phyloP scores from a whole-genome alignment of 2,113 vertebrate species.

The Corythornis madagascariensis region DNA sequence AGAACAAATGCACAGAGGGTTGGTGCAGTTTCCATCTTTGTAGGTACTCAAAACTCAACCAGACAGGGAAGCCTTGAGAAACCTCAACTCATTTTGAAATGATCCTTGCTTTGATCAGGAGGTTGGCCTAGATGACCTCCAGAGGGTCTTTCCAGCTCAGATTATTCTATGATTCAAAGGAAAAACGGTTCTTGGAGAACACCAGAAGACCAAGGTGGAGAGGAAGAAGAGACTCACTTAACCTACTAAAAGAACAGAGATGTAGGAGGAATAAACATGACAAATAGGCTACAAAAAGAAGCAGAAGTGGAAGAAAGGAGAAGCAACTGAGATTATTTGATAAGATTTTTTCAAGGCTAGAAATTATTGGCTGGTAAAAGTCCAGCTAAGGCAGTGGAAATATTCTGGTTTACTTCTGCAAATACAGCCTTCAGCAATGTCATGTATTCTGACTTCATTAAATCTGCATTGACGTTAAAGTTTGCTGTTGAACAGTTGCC shows the following conservation, averaged over 20 bases:
- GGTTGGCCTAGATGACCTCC: background rate
- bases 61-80: background rate
- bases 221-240: background rate
- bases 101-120: background rate
- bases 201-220: background rate
- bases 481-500: conserved; percentile 12
- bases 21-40: background rate
- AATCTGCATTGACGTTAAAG: conserved; percentile 14
- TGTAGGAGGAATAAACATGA: accelerated
- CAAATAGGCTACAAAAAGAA: background rate
- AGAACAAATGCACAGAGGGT: background rate
- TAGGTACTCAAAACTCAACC: background rate
- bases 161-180: background rate
- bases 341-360: background rate
- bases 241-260: background rate
- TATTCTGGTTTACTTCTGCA: background rate
- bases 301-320: background rate
- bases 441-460: conserved; percentile 43
- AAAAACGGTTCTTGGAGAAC: background rate
- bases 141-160: background rate
- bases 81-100: background rate
- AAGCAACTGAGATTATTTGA: background rate
- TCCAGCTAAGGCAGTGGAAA: background rate
- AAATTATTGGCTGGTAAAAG: background rate
- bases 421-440: background rate